A percentile compares a stretch with the other conserved stretches of the same genome.
Conservation (phyloP, 2,888 invertebrate species). For the Hymenopus coronatus region DNA sequence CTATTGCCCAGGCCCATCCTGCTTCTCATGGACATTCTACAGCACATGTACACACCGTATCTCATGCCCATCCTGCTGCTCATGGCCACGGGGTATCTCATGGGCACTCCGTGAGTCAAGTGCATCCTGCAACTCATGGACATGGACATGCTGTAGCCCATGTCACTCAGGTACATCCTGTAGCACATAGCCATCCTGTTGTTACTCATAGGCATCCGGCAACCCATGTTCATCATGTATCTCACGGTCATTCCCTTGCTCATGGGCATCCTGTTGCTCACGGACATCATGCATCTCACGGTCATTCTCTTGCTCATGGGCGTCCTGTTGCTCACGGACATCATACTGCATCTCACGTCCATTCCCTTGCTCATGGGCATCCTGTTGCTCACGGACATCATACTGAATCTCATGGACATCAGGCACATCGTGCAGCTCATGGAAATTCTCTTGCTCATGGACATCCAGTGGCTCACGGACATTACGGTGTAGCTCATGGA, state of each 20-base stretch:
- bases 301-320: background rate
- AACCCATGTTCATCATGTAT: background rate
- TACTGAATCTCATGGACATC: background rate
- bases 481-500: background rate
- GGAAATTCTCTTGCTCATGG: background rate
- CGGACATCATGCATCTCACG: background rate
- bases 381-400: background rate
- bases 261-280: background rate
- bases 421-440: background rate
- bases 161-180: background rate
- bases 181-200: background rate
- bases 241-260: background rate
- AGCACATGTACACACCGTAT: background rate
- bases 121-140: background rate
- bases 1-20: background rate
- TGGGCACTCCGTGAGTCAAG: background rate
- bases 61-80: background rate
- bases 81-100: background rate
- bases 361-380: too few relatives aligned
- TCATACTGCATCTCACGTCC: background rate
- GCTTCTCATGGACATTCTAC: background rate
- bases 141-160: background rate
- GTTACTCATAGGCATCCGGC: background rate
- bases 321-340: background rate
- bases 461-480: background rate